Conservation (phyloP, 2,113 vertebrate species). For the Pygoscelis antarcticus region DNA sequence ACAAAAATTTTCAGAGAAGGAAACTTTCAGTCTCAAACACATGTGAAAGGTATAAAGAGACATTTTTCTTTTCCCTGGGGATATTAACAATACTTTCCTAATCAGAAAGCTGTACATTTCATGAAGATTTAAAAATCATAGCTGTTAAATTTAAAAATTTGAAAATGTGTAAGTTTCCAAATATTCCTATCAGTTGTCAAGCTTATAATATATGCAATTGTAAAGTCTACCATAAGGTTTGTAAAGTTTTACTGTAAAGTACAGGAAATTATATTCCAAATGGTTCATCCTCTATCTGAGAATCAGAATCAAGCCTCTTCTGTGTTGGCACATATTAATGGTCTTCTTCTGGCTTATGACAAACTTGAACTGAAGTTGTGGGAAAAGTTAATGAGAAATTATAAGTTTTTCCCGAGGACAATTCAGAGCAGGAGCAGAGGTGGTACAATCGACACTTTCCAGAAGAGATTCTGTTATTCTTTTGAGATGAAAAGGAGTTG, state of each 20-base stretch:
- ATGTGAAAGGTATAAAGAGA: neutral
- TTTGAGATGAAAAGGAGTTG: neutral
- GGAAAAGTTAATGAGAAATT: neutral
- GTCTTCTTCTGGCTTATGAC: neutral
- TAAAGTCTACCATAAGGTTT: neutral
- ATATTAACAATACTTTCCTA: neutral
- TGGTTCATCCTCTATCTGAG: neutral
- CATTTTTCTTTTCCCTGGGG: neutral
- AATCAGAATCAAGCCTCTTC: neutral
- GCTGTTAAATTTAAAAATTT: neutral
- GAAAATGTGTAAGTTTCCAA: neutral
- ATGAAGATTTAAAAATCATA: neutral
- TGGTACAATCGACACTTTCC: neutral
- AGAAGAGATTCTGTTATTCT: neutral
- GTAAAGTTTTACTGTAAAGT: neutral
- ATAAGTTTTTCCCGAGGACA: neutral
- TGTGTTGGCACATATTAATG: neutral
- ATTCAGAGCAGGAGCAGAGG: neutral
- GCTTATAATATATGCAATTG: neutral
- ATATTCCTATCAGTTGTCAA: neutral
- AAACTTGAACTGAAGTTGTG: neutral
- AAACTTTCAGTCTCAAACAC: neutral
- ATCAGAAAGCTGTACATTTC: neutral
- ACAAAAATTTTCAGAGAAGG: neutral
- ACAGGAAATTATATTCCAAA: neutral